Conservation (phyloP, 2,113 vertebrate genomes). For the Laticauda laticaudata region DNA sequence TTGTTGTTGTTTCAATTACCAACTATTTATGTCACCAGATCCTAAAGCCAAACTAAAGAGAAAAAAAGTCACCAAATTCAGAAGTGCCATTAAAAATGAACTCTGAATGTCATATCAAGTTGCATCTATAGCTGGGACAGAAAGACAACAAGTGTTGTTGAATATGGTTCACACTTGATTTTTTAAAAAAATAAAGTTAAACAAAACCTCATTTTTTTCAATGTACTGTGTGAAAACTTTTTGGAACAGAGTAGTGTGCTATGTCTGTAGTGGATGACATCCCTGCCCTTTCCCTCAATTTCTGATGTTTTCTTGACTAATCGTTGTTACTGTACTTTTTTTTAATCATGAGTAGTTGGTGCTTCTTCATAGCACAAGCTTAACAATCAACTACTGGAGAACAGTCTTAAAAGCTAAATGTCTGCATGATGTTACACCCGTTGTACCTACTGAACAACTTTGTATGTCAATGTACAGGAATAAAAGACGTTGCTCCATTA, state of each 20-base stretch:
- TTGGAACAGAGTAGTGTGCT: constrained; percentile 60
- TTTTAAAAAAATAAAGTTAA: constrained; percentile 46
- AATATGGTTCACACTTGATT: constrained; percentile 18
- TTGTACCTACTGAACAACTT: constrained; percentile 75
- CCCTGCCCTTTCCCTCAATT: constrained; percentile 50
- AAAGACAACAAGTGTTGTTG: constrained; percentile 45
- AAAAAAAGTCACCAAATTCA: constrained; percentile 60
- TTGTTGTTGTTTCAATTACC: constrained; percentile 33
- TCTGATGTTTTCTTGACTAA: constrained; percentile 61
- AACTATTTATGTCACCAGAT: constrained; percentile 55
- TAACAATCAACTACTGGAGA: constrained; percentile 67
- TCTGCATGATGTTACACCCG: constrained; percentile 79
- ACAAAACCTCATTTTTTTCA: constrained; percentile 62
- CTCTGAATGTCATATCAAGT: constrained; percentile 59
- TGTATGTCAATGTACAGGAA: constrained; percentile 82
- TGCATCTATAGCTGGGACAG: constrained; percentile 56
- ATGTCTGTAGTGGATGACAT: constrained; percentile 62
- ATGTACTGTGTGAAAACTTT: constrained; percentile 60
- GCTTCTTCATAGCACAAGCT: constrained; percentile 78
- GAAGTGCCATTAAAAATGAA: constrained; percentile 72
- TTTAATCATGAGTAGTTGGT: constrained; percentile 69
- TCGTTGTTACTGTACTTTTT: constrained; percentile 63
- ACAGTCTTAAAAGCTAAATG: constrained; percentile 73
- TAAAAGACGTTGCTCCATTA: constrained; percentile 74
- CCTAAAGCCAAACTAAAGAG: constrained; percentile 59